Base-by-base conservation (phyloP, 1,140 invertebrate species). In the Aphelenchoides fujianensis region DNA sequence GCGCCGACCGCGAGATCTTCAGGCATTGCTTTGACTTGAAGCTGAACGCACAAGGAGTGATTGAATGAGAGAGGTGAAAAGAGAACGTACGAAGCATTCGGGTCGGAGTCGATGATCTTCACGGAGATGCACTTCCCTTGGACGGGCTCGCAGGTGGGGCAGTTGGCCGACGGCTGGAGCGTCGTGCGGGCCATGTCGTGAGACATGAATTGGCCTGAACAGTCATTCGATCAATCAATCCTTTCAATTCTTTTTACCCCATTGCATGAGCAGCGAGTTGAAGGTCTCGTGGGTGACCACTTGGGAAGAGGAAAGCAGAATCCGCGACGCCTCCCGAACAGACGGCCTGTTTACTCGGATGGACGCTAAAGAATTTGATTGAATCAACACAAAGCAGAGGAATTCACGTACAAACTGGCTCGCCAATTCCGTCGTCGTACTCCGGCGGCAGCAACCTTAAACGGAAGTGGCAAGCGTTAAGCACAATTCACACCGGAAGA, bases 141-240 rank as follows among this genome's bases (percentile, higher is more conserved):
- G 9, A 83, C 78, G 0, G 78, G 78, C 16, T 83, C 75, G 59
- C 82, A 83, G 19, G 75, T 83, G 16, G 72, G 73, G 41, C 82
- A 83, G 27, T 82, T 76, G 2, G 82, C 81, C 9, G 82, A 81
- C 0, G 82, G 82, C 55, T 83, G 82, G 7, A 83, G 82, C 1
- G 80, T 82, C 1, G 80, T 66, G 74, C 69, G 35, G 37, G 71
- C 55, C 68, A 68, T 64, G 74, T 79, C 74, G 12, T 75, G 74
- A 2, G 71, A 74, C n/a, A 75, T 75, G 23, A 72, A 74, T 55
- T 79, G 57, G 2, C 35, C 31, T 28, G 9, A 74, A 5, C 12
- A 23, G 32, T 35, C 31, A 84, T 53, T 7, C n/a, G 74, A 73
- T 81, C 61, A 83, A 83, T 31, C 72, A 83, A 78, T 75, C 59